Conservation (phyloP, 2,113 vertebrate genomes). For the Leiothrix lutea region DNA sequence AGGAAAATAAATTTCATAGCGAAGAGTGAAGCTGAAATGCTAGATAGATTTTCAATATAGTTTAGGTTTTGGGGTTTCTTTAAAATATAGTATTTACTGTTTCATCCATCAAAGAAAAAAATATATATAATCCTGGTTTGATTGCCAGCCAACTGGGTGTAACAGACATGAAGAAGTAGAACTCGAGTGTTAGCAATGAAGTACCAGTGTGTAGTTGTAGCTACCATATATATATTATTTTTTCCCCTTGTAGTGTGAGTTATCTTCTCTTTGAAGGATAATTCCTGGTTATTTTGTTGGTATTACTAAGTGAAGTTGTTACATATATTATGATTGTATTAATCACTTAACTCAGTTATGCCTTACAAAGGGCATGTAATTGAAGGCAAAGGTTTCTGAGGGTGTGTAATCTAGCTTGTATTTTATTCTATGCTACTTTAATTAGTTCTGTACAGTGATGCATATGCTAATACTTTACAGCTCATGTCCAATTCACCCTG, state of each 20-base stretch:
- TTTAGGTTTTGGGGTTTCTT: neutral
- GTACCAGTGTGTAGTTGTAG: neutral
- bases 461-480: neutral
- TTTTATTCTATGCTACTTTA: neutral
- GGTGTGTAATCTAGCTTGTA: neutral
- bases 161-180: neutral
- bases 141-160: neutral
- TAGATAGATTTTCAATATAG: neutral
- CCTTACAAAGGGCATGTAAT: neutral
- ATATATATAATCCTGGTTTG: neutral
- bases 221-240: neutral
- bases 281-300: neutral
- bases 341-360: neutral
- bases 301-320: neutral
- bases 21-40: neutral
- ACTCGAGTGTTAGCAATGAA: neutral
- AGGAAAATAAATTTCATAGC: constrained; percentile 9
- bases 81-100: neutral
- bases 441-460: neutral
- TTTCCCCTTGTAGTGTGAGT: neutral
- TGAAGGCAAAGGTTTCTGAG: neutral
- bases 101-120: neutral
- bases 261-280: neutral
- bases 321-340: neutral
- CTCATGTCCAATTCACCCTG: neutral